phyloP scores from a whole-genome alignment of 2,888 invertebrate genomes.

The Tinea pellionella region DNA sequence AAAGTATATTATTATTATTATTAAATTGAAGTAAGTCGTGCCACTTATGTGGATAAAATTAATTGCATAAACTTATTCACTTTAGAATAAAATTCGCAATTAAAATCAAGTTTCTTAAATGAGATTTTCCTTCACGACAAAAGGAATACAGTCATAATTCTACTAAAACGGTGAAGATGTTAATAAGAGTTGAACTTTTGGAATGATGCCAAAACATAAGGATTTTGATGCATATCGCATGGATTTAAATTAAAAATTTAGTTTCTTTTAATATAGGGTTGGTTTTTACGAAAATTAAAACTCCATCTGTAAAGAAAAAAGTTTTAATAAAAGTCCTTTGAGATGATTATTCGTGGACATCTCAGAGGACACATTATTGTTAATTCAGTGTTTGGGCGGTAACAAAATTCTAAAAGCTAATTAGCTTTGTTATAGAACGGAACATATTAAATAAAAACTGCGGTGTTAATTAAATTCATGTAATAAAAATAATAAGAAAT shows the following conservation, averaged over 20 bases:
- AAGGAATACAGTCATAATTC: not conserved
- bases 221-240: not conserved
- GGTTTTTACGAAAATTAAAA: too few species aligned
- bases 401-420: not conserved
- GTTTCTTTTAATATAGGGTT: not conserved
- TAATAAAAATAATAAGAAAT: constrained; percentile 3
- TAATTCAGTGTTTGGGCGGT: not conserved
- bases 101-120: not conserved
- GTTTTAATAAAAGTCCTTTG: too few species aligned
- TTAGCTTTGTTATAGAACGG: not conserved
- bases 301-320: too few species aligned
- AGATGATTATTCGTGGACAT: too few species aligned
- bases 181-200: not conserved
- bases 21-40: too few species aligned
- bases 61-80: too few species aligned
- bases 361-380: not conserved
- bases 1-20: too few species aligned
- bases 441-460: not conserved
- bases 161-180: not conserved
- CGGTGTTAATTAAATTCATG: not conserved
- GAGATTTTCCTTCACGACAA: not conserved
- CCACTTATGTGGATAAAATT: too few species aligned
- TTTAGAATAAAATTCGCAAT: not conserved
- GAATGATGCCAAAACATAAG: not conserved
- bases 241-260: not conserved